These are phyloP conservation scores for Hololepta plana DNA, from an alignment of 2,888 invertebrate genomes.

Conservation along the genomic window DNA sequence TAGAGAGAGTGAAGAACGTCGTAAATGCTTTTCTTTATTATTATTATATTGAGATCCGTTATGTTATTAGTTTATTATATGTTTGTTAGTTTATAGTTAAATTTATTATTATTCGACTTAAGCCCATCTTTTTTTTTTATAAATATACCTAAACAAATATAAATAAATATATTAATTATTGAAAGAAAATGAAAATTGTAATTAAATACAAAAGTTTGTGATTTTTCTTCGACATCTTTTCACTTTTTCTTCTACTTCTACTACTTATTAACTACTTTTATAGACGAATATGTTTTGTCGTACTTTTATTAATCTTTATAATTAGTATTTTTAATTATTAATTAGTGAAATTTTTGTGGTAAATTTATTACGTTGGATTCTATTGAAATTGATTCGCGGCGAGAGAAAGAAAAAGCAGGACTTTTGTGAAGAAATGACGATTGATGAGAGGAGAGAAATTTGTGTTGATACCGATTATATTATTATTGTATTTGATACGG, in stretches of 20 bases:
- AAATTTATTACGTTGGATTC: too few relatives aligned
- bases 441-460: slow-evolving; percentile 6
- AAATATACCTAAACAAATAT: slow-evolving; percentile 3
- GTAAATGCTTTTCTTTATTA: too few relatives aligned
- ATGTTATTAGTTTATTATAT: slow-evolving; percentile 28
- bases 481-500: too few relatives aligned
- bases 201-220: background rate
- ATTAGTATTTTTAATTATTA: too few relatives aligned
- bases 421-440: slow-evolving; percentile 5
- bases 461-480: slow-evolving; percentile 7
- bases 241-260: too few relatives aligned
- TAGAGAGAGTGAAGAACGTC: too few relatives aligned
- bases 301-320: too few relatives aligned
- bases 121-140: slow-evolving; percentile 12
- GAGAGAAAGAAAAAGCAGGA: slow-evolving; percentile 2
- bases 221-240: background rate
- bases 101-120: slow-evolving; percentile 17
- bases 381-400: too few relatives aligned
- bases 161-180: slow-evolving; percentile 10
- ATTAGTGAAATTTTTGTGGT: too few relatives aligned
- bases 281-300: too few relatives aligned
- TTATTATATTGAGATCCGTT: slow-evolving; percentile 19
- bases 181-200: slow-evolving; percentile 5
- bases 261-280: too few relatives aligned
- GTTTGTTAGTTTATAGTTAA: slow-evolving; percentile 29